Evolutionary conservation across 1,140 invertebrate species (phyloP).

Genomic region (Drosophila serrata): DNA sequence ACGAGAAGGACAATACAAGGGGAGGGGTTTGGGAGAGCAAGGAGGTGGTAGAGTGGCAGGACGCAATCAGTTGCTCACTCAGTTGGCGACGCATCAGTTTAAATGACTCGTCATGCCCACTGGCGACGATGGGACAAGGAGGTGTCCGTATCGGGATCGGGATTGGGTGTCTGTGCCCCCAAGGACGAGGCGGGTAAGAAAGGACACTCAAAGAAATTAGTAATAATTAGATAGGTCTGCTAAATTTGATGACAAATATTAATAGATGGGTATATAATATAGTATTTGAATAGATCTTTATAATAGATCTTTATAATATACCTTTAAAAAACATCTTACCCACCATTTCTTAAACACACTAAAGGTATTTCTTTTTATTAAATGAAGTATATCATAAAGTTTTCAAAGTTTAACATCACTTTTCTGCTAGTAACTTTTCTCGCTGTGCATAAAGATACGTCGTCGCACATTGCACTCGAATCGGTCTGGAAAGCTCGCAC

Average conservation of each 20-base stretch:
- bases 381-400: no score
- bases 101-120: slow-evolving; percentile 66
- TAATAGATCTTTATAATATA: no score
- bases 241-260: no score
- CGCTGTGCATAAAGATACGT: slow-evolving; percentile 28
- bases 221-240: no score
- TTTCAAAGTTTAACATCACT: no score
- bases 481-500: slow-evolving; percentile 71
- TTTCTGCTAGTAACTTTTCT: no score
- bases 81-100: slow-evolving; percentile 62
- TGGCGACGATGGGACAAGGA: slow-evolving; percentile 8
- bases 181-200: slow-evolving; percentile 20
- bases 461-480: slow-evolving; percentile 62
- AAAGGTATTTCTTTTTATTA: no score
- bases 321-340: no score
- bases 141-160: slow-evolving; percentile 3
- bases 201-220: neutral
- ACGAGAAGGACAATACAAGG: slow-evolving; percentile 49
- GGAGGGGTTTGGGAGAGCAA: neutral
- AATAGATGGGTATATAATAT: no score
- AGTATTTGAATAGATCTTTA: no score
- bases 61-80: slow-evolving; percentile 74
- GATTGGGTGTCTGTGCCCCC: slow-evolving; percentile 4
- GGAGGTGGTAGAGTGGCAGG: slow-evolving; percentile 39
- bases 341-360: no score